Evolutionary conservation across 1,140 invertebrate species (phyloP).

Genomic region (Anthonomus grandis): DNA sequence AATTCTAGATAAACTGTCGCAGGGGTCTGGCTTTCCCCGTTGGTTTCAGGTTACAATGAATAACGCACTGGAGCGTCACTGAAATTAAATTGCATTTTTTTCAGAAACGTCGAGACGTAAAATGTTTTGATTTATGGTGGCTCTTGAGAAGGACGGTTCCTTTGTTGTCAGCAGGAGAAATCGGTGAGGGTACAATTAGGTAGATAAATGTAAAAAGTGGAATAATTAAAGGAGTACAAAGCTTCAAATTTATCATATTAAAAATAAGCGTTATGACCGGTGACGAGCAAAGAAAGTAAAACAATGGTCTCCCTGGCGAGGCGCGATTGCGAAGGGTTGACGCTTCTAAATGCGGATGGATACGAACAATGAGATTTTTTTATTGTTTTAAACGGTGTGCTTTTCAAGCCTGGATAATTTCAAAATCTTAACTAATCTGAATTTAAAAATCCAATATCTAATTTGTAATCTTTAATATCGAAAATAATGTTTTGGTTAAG

Average conservation of each 20-base stretch:
- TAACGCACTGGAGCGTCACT: conserved; percentile 25
- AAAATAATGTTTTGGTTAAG: too few relatives aligned
- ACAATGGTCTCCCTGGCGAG: conserved; percentile 43
- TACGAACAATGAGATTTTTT: conserved; percentile 48
- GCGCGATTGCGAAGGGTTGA: conserved; percentile 44
- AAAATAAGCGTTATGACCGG: conserved; percentile 47
- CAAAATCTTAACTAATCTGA: too few relatives aligned
- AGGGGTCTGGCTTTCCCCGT: conserved; percentile 15
- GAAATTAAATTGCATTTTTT: conserved; percentile 43
- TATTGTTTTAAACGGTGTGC: conserved; percentile 48
- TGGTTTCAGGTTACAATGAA: conserved; percentile 29
- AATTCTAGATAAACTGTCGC: conserved; percentile 27
- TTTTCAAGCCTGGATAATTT: too few relatives aligned
- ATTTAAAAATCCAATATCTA: too few relatives aligned
- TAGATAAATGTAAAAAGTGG: conserved; percentile 49
- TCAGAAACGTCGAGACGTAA: conserved; percentile 37
- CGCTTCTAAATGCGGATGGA: conserved; percentile 42
- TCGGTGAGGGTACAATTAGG: conserved; percentile 50
- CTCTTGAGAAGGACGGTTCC: conserved; percentile 39
- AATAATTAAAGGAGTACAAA: conserved; percentile 50
- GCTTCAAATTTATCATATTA: conserved; percentile 50
- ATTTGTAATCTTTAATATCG: too few relatives aligned
- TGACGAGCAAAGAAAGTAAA: conserved; percentile 47
- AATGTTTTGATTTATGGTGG: conserved; percentile 46
- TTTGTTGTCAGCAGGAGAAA: conserved; percentile 36